Conservation (phyloP, 2,113 vertebrate genomes). For the Datnioides undecimradiatus region DNA sequence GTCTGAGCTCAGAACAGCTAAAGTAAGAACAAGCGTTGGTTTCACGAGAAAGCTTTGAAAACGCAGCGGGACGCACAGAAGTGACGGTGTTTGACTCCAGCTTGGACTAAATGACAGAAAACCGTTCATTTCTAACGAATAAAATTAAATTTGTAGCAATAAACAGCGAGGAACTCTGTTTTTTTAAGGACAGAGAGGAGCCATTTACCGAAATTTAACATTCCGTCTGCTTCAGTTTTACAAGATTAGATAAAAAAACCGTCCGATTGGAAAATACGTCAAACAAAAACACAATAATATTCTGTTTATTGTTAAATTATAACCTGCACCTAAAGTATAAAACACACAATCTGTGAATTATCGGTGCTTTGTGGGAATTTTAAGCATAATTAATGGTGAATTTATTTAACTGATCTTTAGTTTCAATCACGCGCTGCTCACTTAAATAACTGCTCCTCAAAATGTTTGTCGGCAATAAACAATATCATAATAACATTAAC, state of each 20-base stretch:
- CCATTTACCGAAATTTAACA: background rate
- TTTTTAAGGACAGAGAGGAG: background rate
- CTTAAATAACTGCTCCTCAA: background rate
- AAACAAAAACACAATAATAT: background rate
- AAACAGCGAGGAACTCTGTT: too few relatives aligned
- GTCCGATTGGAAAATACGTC: background rate
- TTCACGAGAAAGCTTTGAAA: background rate
- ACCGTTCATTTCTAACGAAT: background rate
- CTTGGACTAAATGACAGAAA: background rate
- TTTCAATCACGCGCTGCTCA: background rate
- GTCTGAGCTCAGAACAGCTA: background rate
- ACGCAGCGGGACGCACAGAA: background rate
- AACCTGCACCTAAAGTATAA: background rate
- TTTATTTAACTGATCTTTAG: background rate
- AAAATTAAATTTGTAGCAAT: background rate
- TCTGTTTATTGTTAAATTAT: background rate
- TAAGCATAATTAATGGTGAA: background rate
- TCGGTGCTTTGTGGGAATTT: background rate
- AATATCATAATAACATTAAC: background rate
- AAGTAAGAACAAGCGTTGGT: background rate
- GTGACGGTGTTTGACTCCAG: background rate
- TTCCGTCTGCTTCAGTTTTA: too few relatives aligned
- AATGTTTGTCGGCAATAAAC: background rate
- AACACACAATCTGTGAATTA: background rate
- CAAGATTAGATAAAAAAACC: background rate